Evolutionary conservation across 2,888 invertebrate genomes (phyloP).

Genomic region (Cataglyphis altisquamis): DNA sequence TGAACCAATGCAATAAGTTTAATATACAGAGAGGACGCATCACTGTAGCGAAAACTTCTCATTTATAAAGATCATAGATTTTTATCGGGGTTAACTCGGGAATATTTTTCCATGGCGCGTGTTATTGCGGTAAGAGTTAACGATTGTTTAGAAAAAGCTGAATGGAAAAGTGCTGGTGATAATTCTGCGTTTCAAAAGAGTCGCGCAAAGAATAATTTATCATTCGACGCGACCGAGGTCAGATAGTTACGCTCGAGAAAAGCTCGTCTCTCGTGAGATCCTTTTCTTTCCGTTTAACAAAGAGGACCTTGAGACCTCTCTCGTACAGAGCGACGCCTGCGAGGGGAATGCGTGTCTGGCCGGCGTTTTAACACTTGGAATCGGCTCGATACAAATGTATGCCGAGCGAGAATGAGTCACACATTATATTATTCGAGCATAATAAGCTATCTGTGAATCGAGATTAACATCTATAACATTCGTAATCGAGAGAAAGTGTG

Average conservation of each 20-base stretch:
- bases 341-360: slow-evolving; percentile 12
- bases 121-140: background rate
- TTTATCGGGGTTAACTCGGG: background rate
- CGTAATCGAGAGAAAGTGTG: background rate
- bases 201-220: slow-evolving; percentile 15
- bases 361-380: slow-evolving; percentile 28
- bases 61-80: slow-evolving; percentile 2
- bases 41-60: background rate
- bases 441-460: slow-evolving; percentile 2
- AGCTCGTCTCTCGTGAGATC: slow-evolving; percentile 19
- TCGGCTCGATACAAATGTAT: slow-evolving; percentile 12
- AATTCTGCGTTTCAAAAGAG: background rate
- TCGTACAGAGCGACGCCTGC: background rate
- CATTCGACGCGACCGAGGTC: background rate
- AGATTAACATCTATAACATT: slow-evolving; percentile 2
- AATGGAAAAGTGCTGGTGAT: background rate
- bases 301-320: slow-evolving; percentile 48
- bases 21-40: slow-evolving; percentile 1
- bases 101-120: background rate
- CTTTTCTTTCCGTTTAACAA: slow-evolving; percentile 46
- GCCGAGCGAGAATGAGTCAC: slow-evolving; percentile 20
- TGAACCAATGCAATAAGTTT: background rate
- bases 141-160: background rate
- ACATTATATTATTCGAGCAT: slow-evolving; percentile 25
- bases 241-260: slow-evolving; percentile 26